These are phyloP conservation scores for Macropus fuliginosus DNA, from an alignment of 2,797 vertebrate species.

Conservation along the genomic window DNA sequence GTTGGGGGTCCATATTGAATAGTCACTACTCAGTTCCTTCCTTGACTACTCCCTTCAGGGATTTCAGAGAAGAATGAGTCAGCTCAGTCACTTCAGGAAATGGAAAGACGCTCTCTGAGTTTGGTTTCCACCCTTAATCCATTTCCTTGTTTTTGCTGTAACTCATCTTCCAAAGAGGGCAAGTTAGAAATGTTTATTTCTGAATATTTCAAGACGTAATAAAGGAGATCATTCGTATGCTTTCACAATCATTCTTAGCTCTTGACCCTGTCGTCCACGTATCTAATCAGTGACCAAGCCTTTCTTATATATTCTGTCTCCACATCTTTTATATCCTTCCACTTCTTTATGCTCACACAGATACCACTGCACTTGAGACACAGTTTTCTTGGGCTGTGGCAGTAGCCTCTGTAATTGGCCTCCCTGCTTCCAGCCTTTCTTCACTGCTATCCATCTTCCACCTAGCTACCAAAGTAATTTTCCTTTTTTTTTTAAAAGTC, in stretches of 20 bases:
- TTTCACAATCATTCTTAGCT: not conserved
- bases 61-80: not conserved
- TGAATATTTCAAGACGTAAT: not conserved
- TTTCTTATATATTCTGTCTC: not conserved
- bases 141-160: not conserved
- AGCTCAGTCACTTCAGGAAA: not conserved
- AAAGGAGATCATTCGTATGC: not conserved
- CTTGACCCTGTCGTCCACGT: not conserved
- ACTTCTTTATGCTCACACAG: not conserved
- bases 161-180: not conserved
- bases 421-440: not conserved
- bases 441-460: not conserved
- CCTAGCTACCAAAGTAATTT: not conserved
- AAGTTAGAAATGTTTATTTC: not conserved
- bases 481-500: not conserved
- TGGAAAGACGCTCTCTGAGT: not conserved
- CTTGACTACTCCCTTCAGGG: not conserved
- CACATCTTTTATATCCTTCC: not conserved
- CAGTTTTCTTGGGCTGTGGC: not conserved
- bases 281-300: not conserved
- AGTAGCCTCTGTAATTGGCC: not conserved
- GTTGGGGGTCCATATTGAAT: not conserved
- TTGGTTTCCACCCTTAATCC: not conserved
- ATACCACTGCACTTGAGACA: not conserved
- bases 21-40: not conserved